These are phyloP conservation scores for Lepilemur septentrionalis DNA, from an alignment of 2,797 vertebrate species.

Conservation along the genomic window DNA sequence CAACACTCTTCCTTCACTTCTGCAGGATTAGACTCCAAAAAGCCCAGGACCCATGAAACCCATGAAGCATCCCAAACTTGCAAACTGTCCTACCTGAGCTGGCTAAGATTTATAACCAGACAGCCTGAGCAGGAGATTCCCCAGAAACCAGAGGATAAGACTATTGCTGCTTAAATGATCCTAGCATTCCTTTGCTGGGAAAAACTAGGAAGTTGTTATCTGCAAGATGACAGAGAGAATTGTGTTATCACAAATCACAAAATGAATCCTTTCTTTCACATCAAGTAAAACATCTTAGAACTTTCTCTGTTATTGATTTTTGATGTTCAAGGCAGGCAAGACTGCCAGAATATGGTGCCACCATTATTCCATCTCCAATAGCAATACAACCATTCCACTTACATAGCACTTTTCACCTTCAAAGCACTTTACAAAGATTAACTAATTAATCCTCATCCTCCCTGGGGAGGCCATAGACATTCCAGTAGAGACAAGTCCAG, in stretches of 20 bases:
- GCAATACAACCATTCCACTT: constrained; percentile 53
- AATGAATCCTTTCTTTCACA: constrained; percentile 23
- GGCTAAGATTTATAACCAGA: not conserved
- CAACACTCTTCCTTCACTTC: not conserved
- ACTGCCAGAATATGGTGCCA: constrained; percentile 44
- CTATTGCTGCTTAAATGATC: not conserved
- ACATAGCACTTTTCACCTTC: constrained; percentile 73
- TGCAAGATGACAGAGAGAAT: constrained; percentile 3
- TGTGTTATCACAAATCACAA: constrained; percentile 12
- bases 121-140: not conserved
- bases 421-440: constrained; percentile 72
- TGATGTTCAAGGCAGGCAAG: constrained; percentile 42
- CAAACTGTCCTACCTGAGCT: not conserved
- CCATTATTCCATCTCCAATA: constrained; percentile 53
- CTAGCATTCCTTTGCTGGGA: not conserved
- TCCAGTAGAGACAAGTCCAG: constrained; percentile 56
- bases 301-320: constrained; percentile 59
- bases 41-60: not conserved
- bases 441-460: constrained; percentile 75
- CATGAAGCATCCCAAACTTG: not conserved
- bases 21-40: not conserved
- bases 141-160: not conserved
- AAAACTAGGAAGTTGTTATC: constrained; percentile 7
- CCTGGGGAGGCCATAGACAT: constrained; percentile 51
- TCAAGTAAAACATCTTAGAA: constrained; percentile 59